phyloP scores from a whole-genome alignment of 92 coral and sea anemone species.

The Actinernus sp. region DNA sequence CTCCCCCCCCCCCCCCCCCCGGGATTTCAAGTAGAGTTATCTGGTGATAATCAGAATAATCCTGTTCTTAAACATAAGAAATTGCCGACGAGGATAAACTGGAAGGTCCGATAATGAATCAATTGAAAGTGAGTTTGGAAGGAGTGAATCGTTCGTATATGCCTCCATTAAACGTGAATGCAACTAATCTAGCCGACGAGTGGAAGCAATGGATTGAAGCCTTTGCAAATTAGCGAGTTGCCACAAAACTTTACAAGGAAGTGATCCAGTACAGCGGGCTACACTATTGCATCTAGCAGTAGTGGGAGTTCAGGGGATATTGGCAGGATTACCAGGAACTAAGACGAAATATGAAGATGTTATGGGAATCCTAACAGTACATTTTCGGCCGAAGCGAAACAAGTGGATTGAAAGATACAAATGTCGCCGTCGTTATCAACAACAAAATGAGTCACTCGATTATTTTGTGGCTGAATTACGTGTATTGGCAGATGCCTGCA shows the following conservation, averaged over 20 bases:
- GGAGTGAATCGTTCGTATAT: not conserved
- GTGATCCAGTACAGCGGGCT: conserved; percentile 31
- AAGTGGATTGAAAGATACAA: conserved; percentile 32
- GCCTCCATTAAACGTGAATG: conserved; percentile 3
- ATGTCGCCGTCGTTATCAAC: conserved; percentile 21
- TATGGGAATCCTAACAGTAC: not conserved
- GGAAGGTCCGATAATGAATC: not conserved
- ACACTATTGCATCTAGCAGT: conserved; percentile 21
- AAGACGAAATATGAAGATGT: conserved; percentile 23
- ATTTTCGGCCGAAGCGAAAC: conserved; percentile 11
- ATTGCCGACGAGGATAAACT: conserved; percentile 15
- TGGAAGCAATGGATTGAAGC: conserved; percentile 29
- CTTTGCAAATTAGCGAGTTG: conserved; percentile 24
- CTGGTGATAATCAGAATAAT: too few relatives aligned
- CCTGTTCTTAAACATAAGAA: not conserved
- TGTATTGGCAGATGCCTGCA: conserved; percentile 1
- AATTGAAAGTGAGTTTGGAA: not conserved
- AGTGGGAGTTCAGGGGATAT: conserved; percentile 11
- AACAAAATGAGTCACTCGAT: conserved; percentile 20
- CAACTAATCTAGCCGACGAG: conserved; percentile 12
- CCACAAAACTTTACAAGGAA: conserved; percentile 20
- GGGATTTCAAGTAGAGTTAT: too few relatives aligned
- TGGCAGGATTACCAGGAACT: conserved; percentile 17
- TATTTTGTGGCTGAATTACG: conserved; percentile 7
- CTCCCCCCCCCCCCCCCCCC: too few relatives aligned